phyloP scores from a whole-genome alignment of 2,113 vertebrate species.

The Brachionichthys hirsutus region DNA sequence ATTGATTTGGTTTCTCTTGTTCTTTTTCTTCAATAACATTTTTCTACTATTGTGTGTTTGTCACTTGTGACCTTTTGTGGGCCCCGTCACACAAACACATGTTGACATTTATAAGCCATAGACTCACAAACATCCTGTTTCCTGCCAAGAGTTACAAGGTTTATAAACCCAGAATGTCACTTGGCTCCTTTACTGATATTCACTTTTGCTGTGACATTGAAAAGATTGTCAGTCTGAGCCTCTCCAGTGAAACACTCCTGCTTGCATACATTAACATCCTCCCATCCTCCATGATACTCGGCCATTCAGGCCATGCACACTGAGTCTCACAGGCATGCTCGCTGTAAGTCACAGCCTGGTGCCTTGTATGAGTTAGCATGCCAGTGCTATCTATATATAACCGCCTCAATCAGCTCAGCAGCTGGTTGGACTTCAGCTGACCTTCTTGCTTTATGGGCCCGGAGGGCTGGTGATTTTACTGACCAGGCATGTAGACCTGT shows the following conservation, averaged over 20 bases:
- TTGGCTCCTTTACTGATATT: not conserved
- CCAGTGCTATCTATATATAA: constrained; percentile 79
- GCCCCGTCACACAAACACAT: not conserved
- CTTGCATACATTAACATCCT: constrained; percentile 58
- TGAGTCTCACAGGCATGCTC: constrained; percentile 43
- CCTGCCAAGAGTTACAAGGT: not conserved
- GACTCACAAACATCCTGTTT: not conserved
- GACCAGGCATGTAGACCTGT: constrained; percentile 37
- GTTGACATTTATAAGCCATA: not conserved
- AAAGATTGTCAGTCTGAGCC: constrained; percentile 10
- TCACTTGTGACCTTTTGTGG: not conserved
- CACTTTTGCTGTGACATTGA: constrained; percentile 25
- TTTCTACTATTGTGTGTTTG: not conserved
- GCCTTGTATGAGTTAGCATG: constrained; percentile 29
- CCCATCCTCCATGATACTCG: constrained; percentile 56
- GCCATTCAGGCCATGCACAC: constrained; percentile 56
- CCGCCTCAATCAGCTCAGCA: constrained; percentile 55
- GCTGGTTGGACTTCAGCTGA: constrained; percentile 62
- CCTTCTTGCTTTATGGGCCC: constrained; percentile 55
- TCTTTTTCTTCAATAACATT: too few relatives aligned
- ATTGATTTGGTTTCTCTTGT: not conserved
- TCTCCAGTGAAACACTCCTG: constrained; percentile 8
- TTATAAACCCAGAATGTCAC: not conserved
- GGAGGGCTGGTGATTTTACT: constrained; percentile 29
- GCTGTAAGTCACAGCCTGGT: constrained; percentile 34